These are phyloP conservation scores for Dasyornis broadbenti DNA, from an alignment of 2,113 vertebrate genomes.

Conservation along the genomic window DNA sequence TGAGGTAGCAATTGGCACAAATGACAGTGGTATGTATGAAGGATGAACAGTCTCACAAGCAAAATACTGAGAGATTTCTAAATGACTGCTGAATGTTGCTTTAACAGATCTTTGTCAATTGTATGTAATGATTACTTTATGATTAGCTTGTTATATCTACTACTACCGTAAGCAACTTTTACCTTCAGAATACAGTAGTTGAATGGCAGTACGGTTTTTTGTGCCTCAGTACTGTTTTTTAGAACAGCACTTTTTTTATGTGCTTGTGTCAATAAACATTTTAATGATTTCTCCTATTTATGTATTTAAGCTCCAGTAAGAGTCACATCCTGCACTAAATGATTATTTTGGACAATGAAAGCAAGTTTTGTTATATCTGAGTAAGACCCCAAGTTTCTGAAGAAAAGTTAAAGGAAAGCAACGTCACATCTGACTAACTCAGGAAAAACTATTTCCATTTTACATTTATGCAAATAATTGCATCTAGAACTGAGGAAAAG, in stretches of 20 bases:
- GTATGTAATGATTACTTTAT: background rate
- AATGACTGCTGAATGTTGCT: background rate
- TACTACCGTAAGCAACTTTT: background rate
- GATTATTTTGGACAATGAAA: background rate
- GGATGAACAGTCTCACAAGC: background rate
- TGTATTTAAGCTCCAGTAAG: background rate
- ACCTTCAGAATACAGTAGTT: background rate
- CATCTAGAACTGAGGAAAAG: background rate
- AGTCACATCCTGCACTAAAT: background rate
- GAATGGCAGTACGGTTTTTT: background rate
- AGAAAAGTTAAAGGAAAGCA: background rate
- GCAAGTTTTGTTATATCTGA: background rate
- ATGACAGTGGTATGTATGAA: background rate
- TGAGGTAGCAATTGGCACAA: background rate
- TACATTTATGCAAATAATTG: background rate
- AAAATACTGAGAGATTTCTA: background rate
- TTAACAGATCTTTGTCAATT: background rate
- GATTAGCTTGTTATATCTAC: background rate
- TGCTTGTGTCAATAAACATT: background rate
- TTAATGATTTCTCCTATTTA: background rate
- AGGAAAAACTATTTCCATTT: background rate
- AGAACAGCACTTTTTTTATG: background rate
- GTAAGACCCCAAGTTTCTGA: background rate
- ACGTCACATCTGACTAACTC: background rate
- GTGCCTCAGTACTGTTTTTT: background rate